Percentiles rank a stretch among this genome's conserved stretches.
Evolutionary conservation across 2,113 vertebrate species (phyloP).

Genomic region (Bambusicola thoracicus): DNA sequence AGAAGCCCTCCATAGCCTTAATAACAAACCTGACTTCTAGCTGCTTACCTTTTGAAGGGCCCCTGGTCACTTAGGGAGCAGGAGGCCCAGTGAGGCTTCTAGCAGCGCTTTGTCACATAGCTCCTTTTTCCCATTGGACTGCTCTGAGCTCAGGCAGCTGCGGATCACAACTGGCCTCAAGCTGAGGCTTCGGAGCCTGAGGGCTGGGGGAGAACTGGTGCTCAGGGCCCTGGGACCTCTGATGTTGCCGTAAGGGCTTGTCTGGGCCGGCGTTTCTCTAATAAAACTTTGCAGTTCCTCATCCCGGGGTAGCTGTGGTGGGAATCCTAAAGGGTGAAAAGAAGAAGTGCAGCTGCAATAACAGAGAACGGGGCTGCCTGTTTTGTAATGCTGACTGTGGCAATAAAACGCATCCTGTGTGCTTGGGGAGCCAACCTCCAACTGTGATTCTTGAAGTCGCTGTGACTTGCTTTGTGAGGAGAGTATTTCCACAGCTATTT

Average conservation of each 20-base stretch:
- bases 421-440: background rate
- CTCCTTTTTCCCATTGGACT: background rate
- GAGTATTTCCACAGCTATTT: background rate
- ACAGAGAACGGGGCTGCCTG: background rate
- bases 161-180: background rate
- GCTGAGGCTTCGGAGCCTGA: background rate
- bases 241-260: background rate
- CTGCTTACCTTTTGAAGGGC: background rate
- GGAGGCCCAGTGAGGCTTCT: background rate
- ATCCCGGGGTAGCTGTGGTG: background rate
- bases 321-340: background rate
- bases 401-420: conserved; percentile 40
- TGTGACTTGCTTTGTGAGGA: background rate
- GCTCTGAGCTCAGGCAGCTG: background rate
- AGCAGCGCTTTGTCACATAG: background rate
- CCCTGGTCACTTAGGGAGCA: background rate
- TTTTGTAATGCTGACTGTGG: conserved; percentile 48
- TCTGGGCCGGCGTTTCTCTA: background rate
- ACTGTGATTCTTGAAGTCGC: background rate
- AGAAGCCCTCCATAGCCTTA: background rate
- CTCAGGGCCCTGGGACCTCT: background rate
- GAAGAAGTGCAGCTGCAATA: conserved; percentile 29
- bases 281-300: background rate
- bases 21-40: background rate
- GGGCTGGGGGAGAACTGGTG: background rate